A percentile compares a stretch with the other conserved stretches of the same genome.
Conservation (phyloP, 2,113 vertebrate species). For the Hymenochirus boettgeri region DNA sequence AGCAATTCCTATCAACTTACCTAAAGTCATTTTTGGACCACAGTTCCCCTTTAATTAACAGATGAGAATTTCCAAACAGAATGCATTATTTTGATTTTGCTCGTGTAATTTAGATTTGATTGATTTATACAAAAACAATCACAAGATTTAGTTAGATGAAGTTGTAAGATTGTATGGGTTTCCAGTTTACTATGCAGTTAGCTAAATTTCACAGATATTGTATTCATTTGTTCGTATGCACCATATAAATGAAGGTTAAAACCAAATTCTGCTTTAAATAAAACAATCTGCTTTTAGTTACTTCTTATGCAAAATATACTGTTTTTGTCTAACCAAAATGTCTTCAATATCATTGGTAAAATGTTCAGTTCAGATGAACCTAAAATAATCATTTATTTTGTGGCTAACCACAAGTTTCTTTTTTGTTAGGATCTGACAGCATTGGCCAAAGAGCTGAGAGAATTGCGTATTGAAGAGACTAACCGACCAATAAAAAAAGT, state of each 20-base stretch:
- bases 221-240: slow-evolving; percentile 20
- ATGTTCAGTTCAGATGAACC: neutral
- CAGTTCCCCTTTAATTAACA: too few species aligned
- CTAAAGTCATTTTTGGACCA: too few species aligned
- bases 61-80: too few species aligned
- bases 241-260: slow-evolving; percentile 53
- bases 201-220: slow-evolving; percentile 50
- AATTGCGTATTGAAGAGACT: slow-evolving; percentile 89
- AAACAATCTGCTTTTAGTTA: slow-evolving; percentile 62
- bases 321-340: slow-evolving; percentile 56
- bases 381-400: neutral
- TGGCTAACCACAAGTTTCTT: slow-evolving; percentile 13
- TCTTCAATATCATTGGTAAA: slow-evolving; percentile 60
- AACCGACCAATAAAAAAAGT: slow-evolving; percentile 93
- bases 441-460: slow-evolving; percentile 91
- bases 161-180: too few species aligned
- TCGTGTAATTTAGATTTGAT: too few species aligned
- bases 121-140: too few species aligned
- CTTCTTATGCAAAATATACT: too few species aligned
- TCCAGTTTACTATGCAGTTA: slow-evolving; percentile 63
- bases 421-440: slow-evolving; percentile 87
- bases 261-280: slow-evolving; percentile 55
- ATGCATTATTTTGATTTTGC: too few species aligned
- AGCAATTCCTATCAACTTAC: too few species aligned
- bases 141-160: too few species aligned